Evolutionary conservation across 2,113 vertebrate genomes (phyloP), one percentile per base, ranked within the genome.

Genomic region (Odontesthes bonariensis): DNA sequence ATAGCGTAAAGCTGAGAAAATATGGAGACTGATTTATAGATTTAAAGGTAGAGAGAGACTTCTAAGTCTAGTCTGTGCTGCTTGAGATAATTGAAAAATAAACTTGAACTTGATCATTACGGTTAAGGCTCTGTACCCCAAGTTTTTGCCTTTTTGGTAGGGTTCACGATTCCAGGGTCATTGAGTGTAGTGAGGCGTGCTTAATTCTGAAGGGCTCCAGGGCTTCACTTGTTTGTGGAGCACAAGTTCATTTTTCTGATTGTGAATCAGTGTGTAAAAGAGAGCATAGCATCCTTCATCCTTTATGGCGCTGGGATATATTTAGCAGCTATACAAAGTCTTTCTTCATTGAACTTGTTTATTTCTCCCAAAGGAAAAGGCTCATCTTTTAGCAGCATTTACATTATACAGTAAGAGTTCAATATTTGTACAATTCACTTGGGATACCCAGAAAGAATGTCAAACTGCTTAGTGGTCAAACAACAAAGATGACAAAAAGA

Each of bases 331-430:
- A 58, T 35, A 52, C 38, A 66, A 54, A 68, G 35, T n/a, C 23
- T 47, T 57, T 86, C 42, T 75, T 56, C 31, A 69, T 73, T 66
- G 64, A 87, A 83, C 56, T 72, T 64, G 79, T 92, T 91, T 91
- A 92, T 92, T 91, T 86, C 66, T 73, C 75, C 80, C 62, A 78
- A 75, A 27, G 44, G 52, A 66, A 78, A 86, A 86, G 89, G 86
- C 90, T 82, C 87, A 88, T 85, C 75, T 82, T 72, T 88, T 81
- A 73, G 81, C 73, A 88, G 58, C 92, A 93, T 93, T 92, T 92
- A 94, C 88, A 94, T 87, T 73, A 79, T 83, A 86, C 79, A 88
- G 81, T 88, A 86, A 77, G 88, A 40, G 23, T 83, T 79, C 59
- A 68, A 84, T 58, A 75, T 79, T 67, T 86, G 70, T 89, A 82